Evolutionary conservation across 1,140 invertebrate species (phyloP).

Genomic region (Nymphalis io): DNA sequence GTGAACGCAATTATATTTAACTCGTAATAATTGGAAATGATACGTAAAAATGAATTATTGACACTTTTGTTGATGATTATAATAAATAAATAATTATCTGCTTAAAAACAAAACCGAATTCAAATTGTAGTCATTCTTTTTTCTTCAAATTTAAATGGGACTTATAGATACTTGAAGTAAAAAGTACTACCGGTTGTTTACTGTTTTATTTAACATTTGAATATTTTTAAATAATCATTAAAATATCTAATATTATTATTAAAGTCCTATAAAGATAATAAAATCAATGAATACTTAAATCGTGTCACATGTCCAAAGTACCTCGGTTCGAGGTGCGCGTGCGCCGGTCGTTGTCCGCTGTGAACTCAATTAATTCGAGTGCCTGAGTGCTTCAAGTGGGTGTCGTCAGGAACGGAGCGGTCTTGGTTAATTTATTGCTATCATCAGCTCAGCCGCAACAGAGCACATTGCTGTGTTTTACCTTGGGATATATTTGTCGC

Average conservation of each 20-base stretch:
- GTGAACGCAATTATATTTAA: too few relatives aligned
- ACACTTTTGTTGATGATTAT: too few relatives aligned
- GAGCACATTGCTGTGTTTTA: slow-evolving; percentile 19
- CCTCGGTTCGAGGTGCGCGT: slow-evolving; percentile 42
- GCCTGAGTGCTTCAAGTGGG: slow-evolving; percentile 48
- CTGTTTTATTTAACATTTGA: too few relatives aligned
- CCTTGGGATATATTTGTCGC: background rate
- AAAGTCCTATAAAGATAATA: background rate
- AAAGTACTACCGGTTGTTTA: too few relatives aligned
- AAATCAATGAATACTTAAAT: background rate
- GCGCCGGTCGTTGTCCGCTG: slow-evolving; percentile 49
- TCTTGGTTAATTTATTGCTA: slow-evolving; percentile 23
- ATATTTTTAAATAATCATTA: too few relatives aligned
- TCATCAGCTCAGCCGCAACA: background rate
- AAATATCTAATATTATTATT: background rate
- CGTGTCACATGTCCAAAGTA: slow-evolving; percentile 9
- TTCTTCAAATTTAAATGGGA: too few relatives aligned
- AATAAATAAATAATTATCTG: too few relatives aligned
- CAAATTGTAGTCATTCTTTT: too few relatives aligned
- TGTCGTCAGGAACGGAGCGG: slow-evolving; percentile 38
- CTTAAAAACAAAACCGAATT: too few relatives aligned
- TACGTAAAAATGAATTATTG: too few relatives aligned
- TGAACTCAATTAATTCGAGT: slow-evolving; percentile 56
- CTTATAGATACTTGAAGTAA: too few relatives aligned
- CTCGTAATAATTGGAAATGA: too few relatives aligned